Base-by-base conservation (phyloP, 1,140 invertebrate genomes). In the Prorops nasuta region DNA sequence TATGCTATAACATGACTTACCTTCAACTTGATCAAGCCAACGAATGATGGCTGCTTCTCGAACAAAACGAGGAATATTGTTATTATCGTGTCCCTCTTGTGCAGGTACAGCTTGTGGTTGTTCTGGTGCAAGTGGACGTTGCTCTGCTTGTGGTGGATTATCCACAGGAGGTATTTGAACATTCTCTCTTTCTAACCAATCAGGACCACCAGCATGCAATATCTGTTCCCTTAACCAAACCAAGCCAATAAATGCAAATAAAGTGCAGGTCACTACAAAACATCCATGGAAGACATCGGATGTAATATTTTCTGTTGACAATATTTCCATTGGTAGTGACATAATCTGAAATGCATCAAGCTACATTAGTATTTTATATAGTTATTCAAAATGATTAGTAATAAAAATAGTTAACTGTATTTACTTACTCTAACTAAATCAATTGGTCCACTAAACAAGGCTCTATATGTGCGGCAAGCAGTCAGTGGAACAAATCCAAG, bases 171-270 rank as follows among this genome's bases (percentile, higher is more conserved):
- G 67, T 6, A 72, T 44, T n/a, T 64, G 64, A 18, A 66, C 63
- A 51, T 84, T 83, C 46, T 87, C 86, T 53, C 86, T 75, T 67
- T 94, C 91, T 36, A 96, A 79, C 94, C 94, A 98, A 55, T 97
- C 94, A 0, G 94, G 94, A 3, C 93, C 96, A 24, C 95, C 96
- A 7, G 95, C 96, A 74, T 97, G 93, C 51, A 98, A 83, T 56
- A 99, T 98, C 76, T 99, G 97, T 77, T 99, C 97, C 52, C 96
- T 77, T 12, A 99, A 78, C 96, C 96, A 99, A 0, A 99, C 92
- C 2, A 98, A 72, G 40, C 94, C 94, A 61, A 98, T 96, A 66
- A 99, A 99, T 2, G 94, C 92, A 71, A 97, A 92, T 20, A 99
- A 76, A 2, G 97, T 98, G 70, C 96, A 97, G 1, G 90, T 92